Base-by-base conservation (phyloP, 2,888 invertebrate genomes). In the Plutella xylostella region DNA sequence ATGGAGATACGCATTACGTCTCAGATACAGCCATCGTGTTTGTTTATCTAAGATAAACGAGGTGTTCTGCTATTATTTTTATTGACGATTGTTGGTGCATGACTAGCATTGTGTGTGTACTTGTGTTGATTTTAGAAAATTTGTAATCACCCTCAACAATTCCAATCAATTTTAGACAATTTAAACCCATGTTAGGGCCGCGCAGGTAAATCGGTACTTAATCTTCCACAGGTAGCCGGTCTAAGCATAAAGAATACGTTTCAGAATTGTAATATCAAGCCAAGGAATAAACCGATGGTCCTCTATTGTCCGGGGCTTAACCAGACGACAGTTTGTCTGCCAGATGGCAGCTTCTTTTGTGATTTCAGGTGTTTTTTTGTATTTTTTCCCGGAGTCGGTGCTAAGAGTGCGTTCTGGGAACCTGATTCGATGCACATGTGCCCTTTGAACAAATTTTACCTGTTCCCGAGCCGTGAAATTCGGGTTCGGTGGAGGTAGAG, bases 271-370 rank as follows among this genome's bases (percentile, higher is more conserved):
- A 39, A 39, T 28, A 22, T 39, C 39, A 4, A 34, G 17, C 14
- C 15, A 22, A 22, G 25, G 39, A 39, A 39, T 39, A 39, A 39
- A 39, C 25, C 25, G 39, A 20, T 39, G 22, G 17, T 17, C 49
- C 57, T 49, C 58, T 52, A 66, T 76, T 76, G 72, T 75, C 49
- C 49, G 47, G 41, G 45, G 49, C 45, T 45, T 38, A 51, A 51
- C 45, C 51, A 56, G 74, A 70, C 76, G 78, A 74, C 79, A 65
- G 61, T 48, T 52, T 64, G 79, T 79, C 79, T 79, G 68, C 67
- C 77, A 77, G 77, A 77, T 77, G 51, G 48, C 42, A 71, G 65
- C 48, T 39, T 33, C 59, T 55, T 63, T 74, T 75, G 68, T 74
- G 55, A 58, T 54, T 48, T 39, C 34, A 41, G 41, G 28, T 33